Evolutionary conservation across 1,140 invertebrate genomes (phyloP), one percentile per base, ranked within the genome.

Genomic region (Frieseomelitta varia): DNA sequence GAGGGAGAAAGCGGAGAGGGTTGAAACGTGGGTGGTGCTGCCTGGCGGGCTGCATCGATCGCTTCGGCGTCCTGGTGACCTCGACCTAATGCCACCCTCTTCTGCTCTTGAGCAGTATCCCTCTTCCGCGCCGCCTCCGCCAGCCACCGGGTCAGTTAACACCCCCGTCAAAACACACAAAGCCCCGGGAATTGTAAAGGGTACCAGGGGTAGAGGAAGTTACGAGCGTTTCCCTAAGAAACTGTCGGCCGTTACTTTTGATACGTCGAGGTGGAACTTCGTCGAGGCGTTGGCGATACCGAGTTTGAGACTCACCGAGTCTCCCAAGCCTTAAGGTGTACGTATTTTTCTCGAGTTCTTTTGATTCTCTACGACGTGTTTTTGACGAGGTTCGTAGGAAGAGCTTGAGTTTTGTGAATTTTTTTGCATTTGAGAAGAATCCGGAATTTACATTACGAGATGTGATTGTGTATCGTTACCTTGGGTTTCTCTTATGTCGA

Each of bases 51-150:
- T 94, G 91, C 91, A 93, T 94, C 93, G 93, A 93, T 94, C 93
- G 92, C 82, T 89, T 88, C 85, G 47, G 88, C 90, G 93, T 93
- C 93, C 93, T 92, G 93, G 93, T 94, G 93, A 94, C 93, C 93
- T 93, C 93, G 93, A 94, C 93, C 93, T 91, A 94, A 93, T 93
- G 92, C 93, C 93, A 93, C 90, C 88, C 91, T 91, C 89, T 87
- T 87, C 84, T 82, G 82, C 83, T 85, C 58, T 81, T 82, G 75
- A 79, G 69, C 79, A 75, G 63, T 10, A 19, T 21, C 74, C 76
- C 81, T 79, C 47, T 84, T 85, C 88, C 79, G 61, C 61, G 81
- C 80, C 89, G 76, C 87, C 74, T 75, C 85, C 82, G 79, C 76
- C 71, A 90, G 85, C 86, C 67, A 77, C 84, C 84, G 86, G 91